Conservation (phyloP, 2,888 invertebrate genomes). For the Stenodera caucasica region DNA sequence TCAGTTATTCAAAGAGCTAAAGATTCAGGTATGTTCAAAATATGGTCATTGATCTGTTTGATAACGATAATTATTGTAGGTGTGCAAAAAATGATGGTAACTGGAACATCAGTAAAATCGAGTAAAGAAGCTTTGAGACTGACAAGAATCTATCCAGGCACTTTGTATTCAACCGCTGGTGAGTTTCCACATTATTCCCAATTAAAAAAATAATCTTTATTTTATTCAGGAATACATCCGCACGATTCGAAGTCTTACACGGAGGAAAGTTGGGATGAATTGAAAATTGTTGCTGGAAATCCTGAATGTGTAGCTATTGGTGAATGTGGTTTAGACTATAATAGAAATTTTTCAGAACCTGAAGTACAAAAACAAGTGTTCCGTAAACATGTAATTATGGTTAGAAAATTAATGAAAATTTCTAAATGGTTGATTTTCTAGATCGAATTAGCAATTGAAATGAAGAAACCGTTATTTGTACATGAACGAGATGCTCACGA, state of each 20-base stretch:
- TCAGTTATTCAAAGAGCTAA: conserved; percentile 88
- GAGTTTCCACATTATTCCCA: conserved; percentile 27
- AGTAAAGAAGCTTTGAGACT: conserved; percentile 89
- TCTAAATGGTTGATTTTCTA: conserved; percentile 49
- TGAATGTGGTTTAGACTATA: conserved; percentile 93
- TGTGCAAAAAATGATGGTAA: conserved; percentile 93
- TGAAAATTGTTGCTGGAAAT: conserved; percentile 74
- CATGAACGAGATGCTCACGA: conserved; percentile 92
- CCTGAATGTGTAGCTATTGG: conserved; percentile 92
- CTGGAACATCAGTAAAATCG: conserved; percentile 84
- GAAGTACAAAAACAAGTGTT: conserved; percentile 84
- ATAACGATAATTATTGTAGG: conserved; percentile 59
- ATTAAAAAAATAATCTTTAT: conserved; percentile 1
- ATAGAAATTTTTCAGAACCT: conserved; percentile 90
- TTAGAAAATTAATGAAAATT: neutral
- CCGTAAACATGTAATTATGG: conserved; percentile 70
- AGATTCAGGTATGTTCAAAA: conserved; percentile 73
- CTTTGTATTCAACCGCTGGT: conserved; percentile 90
- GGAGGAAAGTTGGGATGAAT: conserved; percentile 77
- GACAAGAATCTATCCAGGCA: conserved; percentile 87
- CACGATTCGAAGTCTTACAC: conserved; percentile 89
- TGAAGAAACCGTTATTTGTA: conserved; percentile 85
- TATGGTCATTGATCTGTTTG: conserved; percentile 11
- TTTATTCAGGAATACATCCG: conserved; percentile 76
- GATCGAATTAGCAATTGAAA: conserved; percentile 82